These are phyloP conservation scores for Setipinna tenuifilis DNA, from an alignment of 2,797 vertebrate species.

Conservation along the genomic window DNA sequence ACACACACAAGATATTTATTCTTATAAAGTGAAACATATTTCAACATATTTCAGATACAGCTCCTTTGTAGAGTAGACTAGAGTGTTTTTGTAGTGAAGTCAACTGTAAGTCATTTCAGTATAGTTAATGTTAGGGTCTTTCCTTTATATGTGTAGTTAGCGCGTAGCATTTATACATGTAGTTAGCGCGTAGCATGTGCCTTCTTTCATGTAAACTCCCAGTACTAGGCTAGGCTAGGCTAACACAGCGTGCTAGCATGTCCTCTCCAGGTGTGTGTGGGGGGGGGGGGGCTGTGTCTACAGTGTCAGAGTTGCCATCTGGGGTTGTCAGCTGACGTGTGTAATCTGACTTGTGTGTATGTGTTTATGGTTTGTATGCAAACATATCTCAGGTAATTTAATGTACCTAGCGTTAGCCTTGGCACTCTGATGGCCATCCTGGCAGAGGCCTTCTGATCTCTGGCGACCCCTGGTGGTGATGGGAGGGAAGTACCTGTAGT, in stretches of 20 bases:
- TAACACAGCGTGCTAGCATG: neutral
- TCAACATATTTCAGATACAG: neutral
- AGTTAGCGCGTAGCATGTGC: neutral
- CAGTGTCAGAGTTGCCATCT: neutral
- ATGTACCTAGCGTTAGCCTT: neutral
- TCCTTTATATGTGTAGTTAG: neutral
- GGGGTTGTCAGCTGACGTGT: neutral
- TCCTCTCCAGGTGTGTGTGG: neutral
- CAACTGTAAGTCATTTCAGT: neutral
- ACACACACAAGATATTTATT: conserved; percentile 21
- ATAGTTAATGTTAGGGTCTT: neutral
- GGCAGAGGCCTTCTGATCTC: neutral
- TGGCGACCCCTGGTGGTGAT: neutral
- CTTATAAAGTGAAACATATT: conserved; percentile 19
- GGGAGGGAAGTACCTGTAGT: neutral
- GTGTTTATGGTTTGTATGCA: neutral
- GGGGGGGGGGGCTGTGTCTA: no score
- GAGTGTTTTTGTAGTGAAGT: no score
- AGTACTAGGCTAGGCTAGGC: neutral
- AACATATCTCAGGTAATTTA: neutral
- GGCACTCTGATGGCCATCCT: neutral
- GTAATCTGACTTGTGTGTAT: neutral
- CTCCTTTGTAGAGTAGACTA: no score
- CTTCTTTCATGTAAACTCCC: neutral
- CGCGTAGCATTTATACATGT: no score